These are phyloP conservation scores for Micrasema longulum DNA, from an alignment of 1,140 invertebrate species.

Conservation along the genomic window DNA sequence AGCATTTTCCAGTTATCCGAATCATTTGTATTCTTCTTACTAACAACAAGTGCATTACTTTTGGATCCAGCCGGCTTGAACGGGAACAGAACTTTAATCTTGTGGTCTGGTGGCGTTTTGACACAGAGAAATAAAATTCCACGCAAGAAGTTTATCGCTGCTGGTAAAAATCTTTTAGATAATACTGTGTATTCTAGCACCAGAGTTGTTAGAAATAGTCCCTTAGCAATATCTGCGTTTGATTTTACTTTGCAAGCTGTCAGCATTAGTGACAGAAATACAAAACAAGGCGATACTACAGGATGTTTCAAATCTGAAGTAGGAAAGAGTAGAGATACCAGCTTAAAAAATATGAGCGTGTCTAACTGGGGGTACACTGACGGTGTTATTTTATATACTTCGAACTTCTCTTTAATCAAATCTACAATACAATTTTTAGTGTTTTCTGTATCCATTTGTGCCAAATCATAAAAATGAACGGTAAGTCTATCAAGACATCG, in stretches of 20 bases:
- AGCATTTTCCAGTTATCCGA: constrained; percentile 60
- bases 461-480: constrained; percentile 79
- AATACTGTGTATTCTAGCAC: constrained; percentile 82
- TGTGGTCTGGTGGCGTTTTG: constrained; percentile 68
- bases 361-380: constrained; percentile 78
- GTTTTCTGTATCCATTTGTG: constrained; percentile 76
- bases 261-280: constrained; percentile 88
- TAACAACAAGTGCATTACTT: constrained; percentile 70
- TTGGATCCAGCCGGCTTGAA: constrained; percentile 71
- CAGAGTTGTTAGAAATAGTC: constrained; percentile 81
- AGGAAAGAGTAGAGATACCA: constrained; percentile 82
- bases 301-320: constrained; percentile 91
- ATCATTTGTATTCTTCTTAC: constrained; percentile 59
- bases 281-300: constrained; percentile 83
- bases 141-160: constrained; percentile 81
- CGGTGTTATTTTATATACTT: constrained; percentile 72
- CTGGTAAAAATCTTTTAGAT: constrained; percentile 86
- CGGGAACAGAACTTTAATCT: constrained; percentile 73
- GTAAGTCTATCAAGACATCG: constrained; percentile 73
- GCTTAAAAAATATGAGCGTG: constrained; percentile 83
- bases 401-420: constrained; percentile 81
- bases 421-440: constrained; percentile 75
- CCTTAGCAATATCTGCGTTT: constrained; percentile 77
- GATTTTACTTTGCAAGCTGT: constrained; percentile 71
- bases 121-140: constrained; percentile 76